These are phyloP conservation scores for Diadegma fenestrale DNA, from an alignment of 2,888 invertebrate species.

Conservation along the genomic window DNA sequence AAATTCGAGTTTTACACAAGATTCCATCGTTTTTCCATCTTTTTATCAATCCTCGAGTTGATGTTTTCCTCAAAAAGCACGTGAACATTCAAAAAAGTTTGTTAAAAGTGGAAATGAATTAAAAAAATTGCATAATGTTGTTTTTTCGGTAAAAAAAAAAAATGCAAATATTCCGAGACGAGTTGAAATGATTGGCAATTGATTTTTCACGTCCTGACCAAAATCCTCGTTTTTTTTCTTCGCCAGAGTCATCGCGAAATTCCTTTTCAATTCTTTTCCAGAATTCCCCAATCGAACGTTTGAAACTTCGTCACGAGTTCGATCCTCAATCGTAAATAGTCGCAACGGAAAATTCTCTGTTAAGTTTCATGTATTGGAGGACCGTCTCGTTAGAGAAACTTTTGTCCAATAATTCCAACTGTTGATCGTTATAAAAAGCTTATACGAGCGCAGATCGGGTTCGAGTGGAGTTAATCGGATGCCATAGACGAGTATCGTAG, in stretches of 20 bases:
- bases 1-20: neutral
- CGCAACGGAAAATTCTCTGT: neutral
- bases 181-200: neutral
- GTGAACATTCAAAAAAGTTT: no score
- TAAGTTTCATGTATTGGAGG: neutral
- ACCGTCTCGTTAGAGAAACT: neutral
- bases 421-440: slow-evolving; percentile 6
- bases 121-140: neutral
- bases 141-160: neutral
- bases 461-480: neutral
- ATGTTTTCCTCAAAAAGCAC: no score
- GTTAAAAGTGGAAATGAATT: neutral
- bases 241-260: neutral
- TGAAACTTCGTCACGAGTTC: neutral
- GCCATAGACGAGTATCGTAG: neutral
- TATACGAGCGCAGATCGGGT: neutral
- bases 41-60: neutral
- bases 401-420: neutral
- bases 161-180: neutral
- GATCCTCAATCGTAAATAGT: neutral
- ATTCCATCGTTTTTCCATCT: neutral
- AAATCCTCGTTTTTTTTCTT: neutral
- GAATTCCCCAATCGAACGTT: neutral
- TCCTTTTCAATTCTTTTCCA: neutral
- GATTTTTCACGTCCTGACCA: neutral